Conservation (phyloP, 2,113 vertebrate species). For the Myrmophylax atrothorax region DNA sequence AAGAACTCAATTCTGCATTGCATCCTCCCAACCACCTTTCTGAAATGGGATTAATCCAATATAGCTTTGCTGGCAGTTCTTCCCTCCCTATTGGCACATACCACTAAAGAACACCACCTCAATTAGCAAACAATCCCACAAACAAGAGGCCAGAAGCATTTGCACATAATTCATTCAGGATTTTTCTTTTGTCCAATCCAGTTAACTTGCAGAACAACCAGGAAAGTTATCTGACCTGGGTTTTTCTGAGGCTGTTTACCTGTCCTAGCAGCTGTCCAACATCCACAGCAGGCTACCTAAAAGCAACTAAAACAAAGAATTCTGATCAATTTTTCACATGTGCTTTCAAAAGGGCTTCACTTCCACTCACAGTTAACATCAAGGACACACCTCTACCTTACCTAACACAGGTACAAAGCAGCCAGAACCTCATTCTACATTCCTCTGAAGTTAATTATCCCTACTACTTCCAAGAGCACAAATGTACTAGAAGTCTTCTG, state of each 20-base stretch:
- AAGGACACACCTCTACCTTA: background rate
- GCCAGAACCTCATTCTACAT: background rate
- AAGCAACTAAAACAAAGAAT: background rate
- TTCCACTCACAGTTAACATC: background rate
- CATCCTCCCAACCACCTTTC: background rate
- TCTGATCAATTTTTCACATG: background rate
- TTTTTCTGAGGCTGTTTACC: background rate
- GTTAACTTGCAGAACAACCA: accelerated
- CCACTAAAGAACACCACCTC: accelerated
- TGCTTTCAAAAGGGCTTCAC: background rate
- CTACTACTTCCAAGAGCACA: background rate
- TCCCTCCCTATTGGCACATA: background rate
- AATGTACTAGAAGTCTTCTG: background rate
- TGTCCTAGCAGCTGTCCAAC: background rate
- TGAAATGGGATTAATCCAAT: background rate
- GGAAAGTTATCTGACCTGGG: background rate
- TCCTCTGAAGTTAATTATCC: background rate
- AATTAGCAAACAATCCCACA: background rate
- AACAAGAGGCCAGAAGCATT: background rate
- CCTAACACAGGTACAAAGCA: background rate
- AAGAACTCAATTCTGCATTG: background rate
- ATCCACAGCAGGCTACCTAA: background rate
- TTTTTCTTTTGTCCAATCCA: background rate
- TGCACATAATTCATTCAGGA: background rate
- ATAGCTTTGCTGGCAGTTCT: background rate